These are phyloP conservation scores for Polylopha cassiicola DNA, from an alignment of 2,888 invertebrate species.

Conservation along the genomic window DNA sequence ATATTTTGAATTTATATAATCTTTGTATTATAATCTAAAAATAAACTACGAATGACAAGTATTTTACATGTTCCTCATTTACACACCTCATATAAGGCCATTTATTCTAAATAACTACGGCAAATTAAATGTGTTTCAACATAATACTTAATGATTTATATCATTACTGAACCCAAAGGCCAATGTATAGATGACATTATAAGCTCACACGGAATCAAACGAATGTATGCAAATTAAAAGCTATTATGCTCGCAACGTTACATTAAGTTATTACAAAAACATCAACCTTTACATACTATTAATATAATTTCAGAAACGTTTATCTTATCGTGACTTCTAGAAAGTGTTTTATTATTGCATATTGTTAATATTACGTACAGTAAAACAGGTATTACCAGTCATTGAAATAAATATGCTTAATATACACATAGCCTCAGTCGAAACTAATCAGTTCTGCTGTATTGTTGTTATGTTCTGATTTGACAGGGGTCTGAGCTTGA, in stretches of 20 bases:
- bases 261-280: conserved; percentile 18
- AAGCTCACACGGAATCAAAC: conserved; percentile 1
- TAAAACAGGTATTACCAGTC: conserved; percentile 37
- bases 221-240: conserved; percentile 15
- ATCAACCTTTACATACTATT: conserved; percentile 12
- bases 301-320: conserved; percentile 19
- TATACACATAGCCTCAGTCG: conserved; percentile 73
- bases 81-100: conserved; percentile 69
- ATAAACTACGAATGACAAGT: conserved; percentile 50
- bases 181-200: conserved; percentile 3
- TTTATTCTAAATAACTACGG: conserved; percentile 35
- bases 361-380: conserved; percentile 13
- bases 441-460: conserved; percentile 90
- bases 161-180: conserved; percentile 4
- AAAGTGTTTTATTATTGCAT: conserved; percentile 16
- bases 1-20: conserved; percentile 57
- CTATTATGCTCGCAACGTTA: conserved; percentile 12
- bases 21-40: conserved; percentile 45
- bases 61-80: conserved; percentile 65
- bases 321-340: conserved; percentile 17
- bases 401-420: conserved; percentile 42
- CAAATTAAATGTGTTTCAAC: conserved; percentile 27
- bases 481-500: conserved; percentile 47
- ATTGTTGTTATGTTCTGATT: conserved; percentile 65
- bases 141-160: conserved; percentile 11